Percentiles rank a stretch among this genome's conserved stretches.
These are phyloP conservation scores for Chrysaora quinquecirrha DNA, from an alignment of 30 jellyfish, hydroid and myxozoan genomes.

Conservation along the genomic window DNA sequence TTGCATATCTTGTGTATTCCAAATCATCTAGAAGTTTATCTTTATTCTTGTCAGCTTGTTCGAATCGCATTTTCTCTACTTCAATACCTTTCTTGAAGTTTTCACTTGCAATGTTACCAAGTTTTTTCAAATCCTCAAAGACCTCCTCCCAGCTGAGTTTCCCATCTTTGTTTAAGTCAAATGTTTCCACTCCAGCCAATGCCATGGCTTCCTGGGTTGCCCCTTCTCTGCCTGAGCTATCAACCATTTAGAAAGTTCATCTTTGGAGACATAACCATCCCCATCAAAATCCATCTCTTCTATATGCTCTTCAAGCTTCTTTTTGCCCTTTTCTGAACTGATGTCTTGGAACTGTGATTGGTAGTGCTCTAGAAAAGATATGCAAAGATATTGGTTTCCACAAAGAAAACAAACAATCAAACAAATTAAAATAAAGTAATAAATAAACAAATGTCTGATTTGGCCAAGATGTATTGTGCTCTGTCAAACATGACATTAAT, in stretches of 20 bases:
- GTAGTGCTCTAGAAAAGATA: slow-evolving; percentile 36
- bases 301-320: slow-evolving; percentile 35
- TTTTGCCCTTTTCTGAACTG: slow-evolving; percentile 22
- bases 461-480: too few relatives aligned
- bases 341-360: slow-evolving; percentile 19
- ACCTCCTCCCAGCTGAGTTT: slow-evolving; percentile 68
- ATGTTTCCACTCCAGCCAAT: slow-evolving; percentile 38
- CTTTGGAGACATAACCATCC: slow-evolving; percentile 46
- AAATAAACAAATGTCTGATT: too few relatives aligned
- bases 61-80: slow-evolving; percentile 54
- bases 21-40: slow-evolving; percentile 40
- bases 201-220: slow-evolving; percentile 43
- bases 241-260: slow-evolving; percentile 48
- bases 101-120: slow-evolving; percentile 50
- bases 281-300: slow-evolving; percentile 46
- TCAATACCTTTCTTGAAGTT: slow-evolving; percentile 48
- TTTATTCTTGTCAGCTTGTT: slow-evolving; percentile 49
- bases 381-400: too few relatives aligned
- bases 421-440: background rate
- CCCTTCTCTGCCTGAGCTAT: slow-evolving; percentile 45
- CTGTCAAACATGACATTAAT: too few relatives aligned
- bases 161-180: slow-evolving; percentile 31
- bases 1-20: slow-evolving; percentile 56
- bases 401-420: background rate
- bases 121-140: slow-evolving; percentile 54